These are phyloP conservation scores for Coelinius sp. DNA, from an alignment of 2,888 invertebrate genomes.

Conservation along the genomic window DNA sequence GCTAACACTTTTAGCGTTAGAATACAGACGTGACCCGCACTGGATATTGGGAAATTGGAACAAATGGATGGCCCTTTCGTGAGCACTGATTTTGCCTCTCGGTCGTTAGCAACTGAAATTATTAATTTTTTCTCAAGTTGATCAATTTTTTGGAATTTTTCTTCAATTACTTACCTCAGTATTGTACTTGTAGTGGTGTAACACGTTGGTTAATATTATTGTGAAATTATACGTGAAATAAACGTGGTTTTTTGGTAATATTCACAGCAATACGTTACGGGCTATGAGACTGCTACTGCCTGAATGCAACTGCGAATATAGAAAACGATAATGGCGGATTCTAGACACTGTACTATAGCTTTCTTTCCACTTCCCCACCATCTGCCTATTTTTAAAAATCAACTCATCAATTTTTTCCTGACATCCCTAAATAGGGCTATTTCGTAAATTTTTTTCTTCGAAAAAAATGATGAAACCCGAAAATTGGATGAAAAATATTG, in stretches of 20 bases:
- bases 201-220: not conserved
- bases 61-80: constrained; percentile 66
- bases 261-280: constrained; percentile 49
- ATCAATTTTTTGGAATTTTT: not conserved
- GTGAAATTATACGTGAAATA: not conserved
- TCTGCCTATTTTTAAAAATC: too few relatives aligned
- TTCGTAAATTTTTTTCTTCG: too few relatives aligned
- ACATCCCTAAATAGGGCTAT: too few relatives aligned
- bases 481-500: too few relatives aligned
- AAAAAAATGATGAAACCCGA: too few relatives aligned
- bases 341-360: not conserved
- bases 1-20: constrained; percentile 77
- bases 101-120: constrained; percentile 12
- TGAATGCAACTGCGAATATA: constrained; percentile 57
- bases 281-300: constrained; percentile 58
- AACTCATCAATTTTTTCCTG: too few relatives aligned
- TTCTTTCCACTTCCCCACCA: constrained; percentile 12
- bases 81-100: constrained; percentile 52
- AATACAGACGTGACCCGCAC: constrained; percentile 60
- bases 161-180: constrained; percentile 6
- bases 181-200: not conserved
- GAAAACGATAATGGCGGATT: constrained; percentile 49
- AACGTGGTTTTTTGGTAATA: constrained; percentile 31
- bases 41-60: constrained; percentile 52
- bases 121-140: not conserved